Base-by-base conservation (phyloP, 1,140 invertebrate genomes). In the Bombus confusus region DNA sequence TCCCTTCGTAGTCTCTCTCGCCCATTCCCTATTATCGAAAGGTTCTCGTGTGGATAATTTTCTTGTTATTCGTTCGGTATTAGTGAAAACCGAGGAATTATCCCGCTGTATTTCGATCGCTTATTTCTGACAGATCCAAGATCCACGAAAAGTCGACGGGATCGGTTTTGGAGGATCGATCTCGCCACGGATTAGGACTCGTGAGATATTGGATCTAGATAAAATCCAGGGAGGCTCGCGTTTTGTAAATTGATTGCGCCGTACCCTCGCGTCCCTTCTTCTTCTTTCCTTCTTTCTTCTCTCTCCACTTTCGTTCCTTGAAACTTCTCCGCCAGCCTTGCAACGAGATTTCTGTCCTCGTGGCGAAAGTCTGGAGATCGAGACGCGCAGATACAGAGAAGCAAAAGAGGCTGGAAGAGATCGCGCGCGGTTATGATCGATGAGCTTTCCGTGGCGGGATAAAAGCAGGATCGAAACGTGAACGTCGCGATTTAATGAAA, bases 21-120 rank as follows among this genome's bases (percentile, higher is more conserved):
- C n/a, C 34, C 66, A 47, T 80, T 80, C 79, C 72, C 41, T 59
- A 90, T 92, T 92, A 83, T 92, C 47, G 10, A 31, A 47, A 88
- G 73, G 80, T 87, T 91, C 88, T 94, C 93, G 88, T 92, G 92
- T 94, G 93, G 94, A 95, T 95, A 94, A 95, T 95, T 94, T 95
- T 94, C 94, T 94, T 93, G 93, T 95, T 94, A 94, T 93, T 90
- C 92, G 89, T 93, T 93, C 80, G 88, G 87, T 80, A 94, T 95
- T 94, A 94, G 91, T 77, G 85, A 80, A 88, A 92, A 92, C 76
- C 86, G 83, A 82, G 85, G 76, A 71, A 75, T 81, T 71, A 64
- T 78, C 69, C 74, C 31, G 37, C 37, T 79, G 47, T 75, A 52
- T 79, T 57, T 34, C 78, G 59, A n/a, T 43, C 39, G 52, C 28